Evolutionary conservation across 2,113 vertebrate genomes (phyloP).

Genomic region (Indicator maculatus): DNA sequence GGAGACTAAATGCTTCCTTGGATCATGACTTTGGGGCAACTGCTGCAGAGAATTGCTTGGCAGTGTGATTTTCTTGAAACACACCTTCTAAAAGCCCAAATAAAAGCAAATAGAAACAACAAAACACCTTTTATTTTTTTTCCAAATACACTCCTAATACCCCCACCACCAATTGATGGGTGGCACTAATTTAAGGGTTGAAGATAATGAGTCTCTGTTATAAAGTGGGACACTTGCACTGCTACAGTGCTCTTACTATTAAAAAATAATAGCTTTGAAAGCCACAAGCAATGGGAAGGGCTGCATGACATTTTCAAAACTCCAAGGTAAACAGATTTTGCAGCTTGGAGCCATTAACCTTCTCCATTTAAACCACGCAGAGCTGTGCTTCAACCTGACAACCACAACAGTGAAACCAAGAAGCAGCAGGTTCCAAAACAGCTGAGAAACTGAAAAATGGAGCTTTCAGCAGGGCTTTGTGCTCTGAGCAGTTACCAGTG

Average conservation of each 20-base stretch:
- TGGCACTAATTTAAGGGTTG: background rate
- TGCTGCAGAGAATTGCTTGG: background rate
- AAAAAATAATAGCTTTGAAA: background rate
- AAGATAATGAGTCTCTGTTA: background rate
- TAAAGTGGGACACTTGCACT: background rate
- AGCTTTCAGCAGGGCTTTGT: background rate
- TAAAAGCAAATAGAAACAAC: background rate
- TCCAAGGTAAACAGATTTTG: conserved; percentile 28
- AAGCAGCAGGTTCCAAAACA: background rate
- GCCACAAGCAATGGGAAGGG: background rate
- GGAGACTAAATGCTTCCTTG: background rate
- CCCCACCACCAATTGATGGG: background rate
- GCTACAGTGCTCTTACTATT: background rate
- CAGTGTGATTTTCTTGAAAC: background rate
- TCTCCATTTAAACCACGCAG: background rate
- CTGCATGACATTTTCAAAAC: conserved; percentile 6
- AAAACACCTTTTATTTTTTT: background rate
- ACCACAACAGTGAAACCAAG: background rate
- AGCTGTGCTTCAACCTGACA: background rate
- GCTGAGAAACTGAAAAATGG: background rate
- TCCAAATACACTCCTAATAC: background rate
- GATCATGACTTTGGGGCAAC: background rate
- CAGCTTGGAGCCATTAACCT: background rate
- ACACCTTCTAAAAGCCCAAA: background rate
- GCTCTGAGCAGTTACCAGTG: background rate